phyloP scores from a whole-genome alignment of 2,113 vertebrate genomes.

The Podocnemis expansa region DNA sequence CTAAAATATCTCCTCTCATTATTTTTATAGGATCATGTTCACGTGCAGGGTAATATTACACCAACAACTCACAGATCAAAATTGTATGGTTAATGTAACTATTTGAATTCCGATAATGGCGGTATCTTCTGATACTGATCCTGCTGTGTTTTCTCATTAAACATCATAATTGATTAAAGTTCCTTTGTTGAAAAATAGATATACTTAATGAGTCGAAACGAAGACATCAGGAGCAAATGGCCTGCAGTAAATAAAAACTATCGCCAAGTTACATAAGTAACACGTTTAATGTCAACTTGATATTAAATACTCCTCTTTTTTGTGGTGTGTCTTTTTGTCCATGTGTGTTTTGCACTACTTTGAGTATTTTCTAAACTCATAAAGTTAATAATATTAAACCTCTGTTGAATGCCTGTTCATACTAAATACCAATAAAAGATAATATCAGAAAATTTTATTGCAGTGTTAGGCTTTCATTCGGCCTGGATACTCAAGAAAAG shows the following conservation, averaged over 20 bases:
- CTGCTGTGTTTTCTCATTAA: background rate
- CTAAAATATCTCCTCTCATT: background rate
- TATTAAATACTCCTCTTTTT: background rate
- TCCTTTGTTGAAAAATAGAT: background rate
- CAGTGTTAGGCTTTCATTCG: background rate
- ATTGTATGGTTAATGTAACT: background rate
- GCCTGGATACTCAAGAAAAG: background rate
- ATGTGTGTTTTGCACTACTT: background rate
- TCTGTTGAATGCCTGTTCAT: background rate
- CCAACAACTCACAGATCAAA: background rate
- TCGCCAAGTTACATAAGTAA: background rate
- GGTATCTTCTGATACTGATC: background rate
- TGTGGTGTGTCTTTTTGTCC: background rate
- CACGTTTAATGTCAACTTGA: background rate
- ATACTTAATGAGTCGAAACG: background rate
- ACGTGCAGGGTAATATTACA: background rate
- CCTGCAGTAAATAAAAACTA: background rate
- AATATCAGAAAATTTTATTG: slow-evolving; percentile 60
- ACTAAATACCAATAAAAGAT: slow-evolving; percentile 58
- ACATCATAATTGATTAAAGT: background rate
- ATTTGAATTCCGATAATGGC: background rate
- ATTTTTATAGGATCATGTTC: background rate
- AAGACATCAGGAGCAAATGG: background rate
- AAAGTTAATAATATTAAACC: background rate
- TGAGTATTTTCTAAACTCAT: background rate